phyloP scores from a whole-genome alignment of 2,888 invertebrate species.

The Agrochola lychnidis region DNA sequence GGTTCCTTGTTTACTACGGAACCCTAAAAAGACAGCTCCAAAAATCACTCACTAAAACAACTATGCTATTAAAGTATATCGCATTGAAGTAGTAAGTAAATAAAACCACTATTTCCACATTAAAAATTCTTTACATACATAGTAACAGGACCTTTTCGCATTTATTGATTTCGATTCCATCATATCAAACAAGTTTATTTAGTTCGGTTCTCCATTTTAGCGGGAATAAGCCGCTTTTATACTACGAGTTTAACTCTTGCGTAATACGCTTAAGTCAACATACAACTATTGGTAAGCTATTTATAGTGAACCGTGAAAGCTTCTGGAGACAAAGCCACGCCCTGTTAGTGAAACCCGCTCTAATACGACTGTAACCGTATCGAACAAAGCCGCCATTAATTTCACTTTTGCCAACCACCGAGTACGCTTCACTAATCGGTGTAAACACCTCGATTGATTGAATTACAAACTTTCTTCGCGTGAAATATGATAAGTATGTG shows the following conservation, averaged over 20 bases:
- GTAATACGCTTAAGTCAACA: conserved; percentile 16
- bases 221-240: conserved; percentile 4
- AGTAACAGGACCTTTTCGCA: background rate
- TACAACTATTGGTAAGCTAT: conserved; percentile 42
- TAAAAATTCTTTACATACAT: background rate
- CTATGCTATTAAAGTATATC: background rate
- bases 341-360: conserved; percentile 72
- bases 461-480: conserved; percentile 82
- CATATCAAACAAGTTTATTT: conserved; percentile 40
- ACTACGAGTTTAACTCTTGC: conserved; percentile 6
- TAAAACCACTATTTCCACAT: conserved; percentile 12
- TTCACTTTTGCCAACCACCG: conserved; percentile 84
- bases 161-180: conserved; percentile 47
- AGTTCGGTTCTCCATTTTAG: conserved; percentile 32
- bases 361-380: conserved; percentile 66
- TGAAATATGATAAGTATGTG: conserved; percentile 71
- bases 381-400: conserved; percentile 75
- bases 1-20: too few relatives aligned
- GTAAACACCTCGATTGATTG: conserved; percentile 79
- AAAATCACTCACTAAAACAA: background rate
- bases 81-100: conserved; percentile 22
- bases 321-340: conserved; percentile 68
- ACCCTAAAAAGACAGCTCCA: too few relatives aligned
- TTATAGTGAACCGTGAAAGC: conserved; percentile 67
- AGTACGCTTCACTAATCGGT: conserved; percentile 83